Conservation (phyloP, 1,140 invertebrate genomes). For the Coelopa frigida region DNA sequence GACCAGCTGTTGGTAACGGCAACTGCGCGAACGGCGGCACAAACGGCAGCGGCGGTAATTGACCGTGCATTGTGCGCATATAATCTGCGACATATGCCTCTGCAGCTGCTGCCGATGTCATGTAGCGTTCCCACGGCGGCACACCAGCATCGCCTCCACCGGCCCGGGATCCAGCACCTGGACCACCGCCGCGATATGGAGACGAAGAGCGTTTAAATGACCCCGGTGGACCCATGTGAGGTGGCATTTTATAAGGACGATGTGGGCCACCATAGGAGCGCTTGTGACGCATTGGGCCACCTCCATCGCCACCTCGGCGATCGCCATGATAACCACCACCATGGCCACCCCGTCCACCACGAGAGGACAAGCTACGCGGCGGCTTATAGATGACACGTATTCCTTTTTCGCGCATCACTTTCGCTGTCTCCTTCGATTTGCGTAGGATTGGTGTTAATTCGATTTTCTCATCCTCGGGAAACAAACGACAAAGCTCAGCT, state of each 20-base stretch:
- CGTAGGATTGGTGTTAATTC: constrained; percentile 84
- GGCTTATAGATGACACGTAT: constrained; percentile 46
- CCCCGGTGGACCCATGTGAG: constrained; percentile 22
- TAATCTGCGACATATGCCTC: constrained; percentile 71
- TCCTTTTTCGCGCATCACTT: constrained; percentile 48
- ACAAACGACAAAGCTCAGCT: constrained; percentile 88
- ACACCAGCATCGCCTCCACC: constrained; percentile 45
- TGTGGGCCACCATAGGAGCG: constrained; percentile 20
- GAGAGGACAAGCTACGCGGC: constrained; percentile 46
- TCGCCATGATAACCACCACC: constrained; percentile 30
- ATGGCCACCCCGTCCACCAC: constrained; percentile 45
- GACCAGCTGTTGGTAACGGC: constrained; percentile 44
- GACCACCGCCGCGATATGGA: constrained; percentile 46
- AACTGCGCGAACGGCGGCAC: constrained; percentile 55
- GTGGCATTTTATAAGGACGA: constrained; percentile 31
- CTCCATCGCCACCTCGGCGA: constrained; percentile 38
- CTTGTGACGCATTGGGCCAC: constrained; percentile 27
- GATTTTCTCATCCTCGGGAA: constrained; percentile 87
- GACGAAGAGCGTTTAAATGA: constrained; percentile 55
- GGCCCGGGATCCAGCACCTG: constrained; percentile 44
- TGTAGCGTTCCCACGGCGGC: constrained; percentile 46
- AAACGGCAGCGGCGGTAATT: constrained; percentile 66
- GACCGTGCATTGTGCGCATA: constrained; percentile 73
- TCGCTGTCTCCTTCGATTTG: constrained; percentile 80
- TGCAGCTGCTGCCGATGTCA: constrained; percentile 56